Conservation (phyloP, 2,888 invertebrate genomes). For the Brachyptera risi region DNA sequence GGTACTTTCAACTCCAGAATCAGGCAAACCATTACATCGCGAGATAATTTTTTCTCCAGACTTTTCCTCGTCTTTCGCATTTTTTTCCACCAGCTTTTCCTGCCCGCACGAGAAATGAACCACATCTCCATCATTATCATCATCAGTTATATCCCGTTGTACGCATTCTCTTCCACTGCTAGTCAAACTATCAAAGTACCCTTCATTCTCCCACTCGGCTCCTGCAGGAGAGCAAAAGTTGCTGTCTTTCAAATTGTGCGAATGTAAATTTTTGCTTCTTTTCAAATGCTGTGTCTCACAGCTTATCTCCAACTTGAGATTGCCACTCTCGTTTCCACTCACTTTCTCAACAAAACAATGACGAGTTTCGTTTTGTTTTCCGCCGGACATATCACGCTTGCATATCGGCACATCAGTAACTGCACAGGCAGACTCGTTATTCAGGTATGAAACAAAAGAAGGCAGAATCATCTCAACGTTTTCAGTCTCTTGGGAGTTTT, state of each 20-base stretch:
- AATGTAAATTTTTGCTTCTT: neutral
- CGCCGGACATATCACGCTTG: no score
- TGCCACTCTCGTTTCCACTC: no score
- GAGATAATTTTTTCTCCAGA: no score
- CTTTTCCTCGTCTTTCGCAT: neutral
- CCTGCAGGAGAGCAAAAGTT: slow-evolving; percentile 22
- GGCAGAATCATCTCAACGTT: neutral
- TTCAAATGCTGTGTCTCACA: neutral
- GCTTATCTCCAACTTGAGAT: neutral
- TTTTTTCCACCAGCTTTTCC: no score
- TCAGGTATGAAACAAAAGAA: neutral
- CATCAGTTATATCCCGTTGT: neutral
- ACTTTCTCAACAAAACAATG: no score
- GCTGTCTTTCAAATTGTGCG: neutral
- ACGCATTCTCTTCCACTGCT: neutral
- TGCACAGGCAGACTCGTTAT: neutral
- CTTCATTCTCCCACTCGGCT: slow-evolving; percentile 24
- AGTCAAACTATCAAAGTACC: neutral
- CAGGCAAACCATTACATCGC: no score
- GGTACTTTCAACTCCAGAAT: neutral
- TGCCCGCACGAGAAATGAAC: no score
- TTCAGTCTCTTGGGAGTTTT: no score
- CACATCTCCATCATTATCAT: neutral
- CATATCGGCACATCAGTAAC: no score
- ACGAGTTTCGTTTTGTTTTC: no score